A percentile compares a stretch with the other conserved stretches of the same genome.
Conservation (phyloP, 2,113 vertebrate species). For the Nematolebias whitei region DNA sequence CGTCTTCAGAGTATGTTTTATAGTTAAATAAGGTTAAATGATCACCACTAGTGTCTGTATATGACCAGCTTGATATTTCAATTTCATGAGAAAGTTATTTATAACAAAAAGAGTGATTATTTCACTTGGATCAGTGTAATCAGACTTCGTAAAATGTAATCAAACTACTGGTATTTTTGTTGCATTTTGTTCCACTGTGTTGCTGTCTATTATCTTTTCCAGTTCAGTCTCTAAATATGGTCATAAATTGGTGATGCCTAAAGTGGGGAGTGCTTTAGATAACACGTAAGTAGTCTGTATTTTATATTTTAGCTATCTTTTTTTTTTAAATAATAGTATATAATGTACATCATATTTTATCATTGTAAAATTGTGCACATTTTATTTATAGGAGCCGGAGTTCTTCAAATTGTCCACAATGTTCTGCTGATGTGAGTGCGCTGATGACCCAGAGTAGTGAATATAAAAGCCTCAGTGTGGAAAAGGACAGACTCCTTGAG, state of each 20-base stretch:
- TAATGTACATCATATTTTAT: too few relatives aligned
- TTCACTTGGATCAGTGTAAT: not conserved
- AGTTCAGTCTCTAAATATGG: constrained; percentile 83
- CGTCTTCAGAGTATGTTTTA: constrained; percentile 73
- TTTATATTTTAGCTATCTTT: not conserved
- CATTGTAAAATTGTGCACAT: not conserved
- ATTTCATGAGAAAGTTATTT: not conserved
- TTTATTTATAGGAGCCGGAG: not conserved
- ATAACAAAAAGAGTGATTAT: not conserved
- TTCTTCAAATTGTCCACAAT: constrained; percentile 38
- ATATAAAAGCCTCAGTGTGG: constrained; percentile 77
- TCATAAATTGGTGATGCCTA: constrained; percentile 81
- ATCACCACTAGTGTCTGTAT: not conserved
- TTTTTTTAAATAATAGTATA: not conserved
- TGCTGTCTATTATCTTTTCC: constrained; percentile 20
- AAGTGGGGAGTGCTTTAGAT: constrained; percentile 50
- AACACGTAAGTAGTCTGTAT: constrained; percentile 51
- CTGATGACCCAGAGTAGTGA: constrained; percentile 75
- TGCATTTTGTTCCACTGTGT: not conserved
- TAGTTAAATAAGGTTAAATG: not conserved
- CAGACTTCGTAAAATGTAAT: not conserved
- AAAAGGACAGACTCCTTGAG: constrained; percentile 80
- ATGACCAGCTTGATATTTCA: not conserved
- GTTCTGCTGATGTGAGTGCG: constrained; percentile 49
- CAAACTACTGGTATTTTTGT: not conserved